Base-by-base conservation (phyloP, 1,140 invertebrate species). In the Calliphora vicina region DNA sequence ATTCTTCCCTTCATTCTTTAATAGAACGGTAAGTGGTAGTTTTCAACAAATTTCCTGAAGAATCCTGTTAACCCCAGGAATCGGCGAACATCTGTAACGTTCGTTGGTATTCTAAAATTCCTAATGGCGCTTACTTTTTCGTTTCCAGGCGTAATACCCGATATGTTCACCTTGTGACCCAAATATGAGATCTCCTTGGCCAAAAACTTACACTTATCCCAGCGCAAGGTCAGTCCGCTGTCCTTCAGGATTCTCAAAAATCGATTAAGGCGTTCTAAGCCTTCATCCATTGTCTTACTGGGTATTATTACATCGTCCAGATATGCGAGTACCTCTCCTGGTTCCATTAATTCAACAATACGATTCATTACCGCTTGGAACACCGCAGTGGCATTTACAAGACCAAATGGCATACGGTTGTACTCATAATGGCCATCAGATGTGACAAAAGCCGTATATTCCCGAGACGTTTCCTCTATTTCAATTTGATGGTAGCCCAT, bases 401-500 rank as follows among this genome's bases (percentile, higher is more conserved):
- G 81, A 1, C 90, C 91, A 85, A 90, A 90, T 20, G 91, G 90
- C 84, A 88, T 85, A 1, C 84, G 72, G 13, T 67, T 83, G 74
- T 84, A 88, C 27, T 85, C 83, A 80, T 76, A 86, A 35, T 85
- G 85, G 0, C 85, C 87, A 25, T 78, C 82, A 20, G 85, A 84
- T 0, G 88, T 89, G 35, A 85, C 86, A 83, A 92, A 92, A 9
- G 91, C 92, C 1, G 92, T 93, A 86, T 92, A 92, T 17, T 57
- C 17, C 15, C 17, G 6, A 15, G 50, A 57, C 15, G 9, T 10
- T 15, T 57, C 0, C 87, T 78, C 29, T 9, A 93, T 85, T 83
- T 83, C 45, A n/a, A 93, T 88, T 86, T 94, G 92, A 88, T 91
- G 91, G 85, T 91, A 93, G 0, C 93, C 92, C 35, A 86, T 88